Evolutionary conservation across 64 coral and sea anemone genomes (phyloP), one percentile per base, ranked within the genome.

Genomic region (Stichodactyla helianthus): DNA sequence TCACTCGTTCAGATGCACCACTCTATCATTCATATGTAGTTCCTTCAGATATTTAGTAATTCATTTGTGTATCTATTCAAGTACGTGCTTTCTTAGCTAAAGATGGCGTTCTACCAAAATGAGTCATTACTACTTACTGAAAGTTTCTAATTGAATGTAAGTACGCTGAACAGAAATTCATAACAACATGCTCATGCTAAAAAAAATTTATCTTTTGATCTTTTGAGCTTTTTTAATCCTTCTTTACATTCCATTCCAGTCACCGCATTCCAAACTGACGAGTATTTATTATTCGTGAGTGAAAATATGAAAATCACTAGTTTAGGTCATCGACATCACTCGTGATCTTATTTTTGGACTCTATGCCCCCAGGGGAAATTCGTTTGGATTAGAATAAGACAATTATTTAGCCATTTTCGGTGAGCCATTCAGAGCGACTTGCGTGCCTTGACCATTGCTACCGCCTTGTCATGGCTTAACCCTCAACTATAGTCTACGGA

Each of bases 141-240:
- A 5, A 15, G 55, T 44, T 44, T 44, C 35, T 44, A 44, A 44
- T 44, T 44, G 35, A 44, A 44, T 44, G 35, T 44, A 44, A 44
- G 35, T 44, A 44, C 35, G 35, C 35, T 44, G 35, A 44, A 44
- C 0, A 60, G 17, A 60, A 60, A 60, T 60, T 60, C 4, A 60
- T 60, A 60, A 13, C 5, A 17, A 15, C 59, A 60, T 60, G 59
- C 13, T 60, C 15, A 60, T 60, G 59, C 10, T 60, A 60, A 60
- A 15, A 65, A 65, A 13, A n/a, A 65, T 60, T 44, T 44, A 44
- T 44, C 35, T 65, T 65, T 6, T 65, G 62, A 74, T 74, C 22
- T 74, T 74, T 74, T 74, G 25, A 74, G 68, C 68, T 31, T 9
- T 27, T 74, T 74, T 27, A 74, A 74, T 74, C 25, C 68, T 74